Percentiles rank a stretch among this genome's conserved stretches.
phyloP scores from a whole-genome alignment of 2,113 vertebrate genomes.

The Desmodus rotundus region DNA sequence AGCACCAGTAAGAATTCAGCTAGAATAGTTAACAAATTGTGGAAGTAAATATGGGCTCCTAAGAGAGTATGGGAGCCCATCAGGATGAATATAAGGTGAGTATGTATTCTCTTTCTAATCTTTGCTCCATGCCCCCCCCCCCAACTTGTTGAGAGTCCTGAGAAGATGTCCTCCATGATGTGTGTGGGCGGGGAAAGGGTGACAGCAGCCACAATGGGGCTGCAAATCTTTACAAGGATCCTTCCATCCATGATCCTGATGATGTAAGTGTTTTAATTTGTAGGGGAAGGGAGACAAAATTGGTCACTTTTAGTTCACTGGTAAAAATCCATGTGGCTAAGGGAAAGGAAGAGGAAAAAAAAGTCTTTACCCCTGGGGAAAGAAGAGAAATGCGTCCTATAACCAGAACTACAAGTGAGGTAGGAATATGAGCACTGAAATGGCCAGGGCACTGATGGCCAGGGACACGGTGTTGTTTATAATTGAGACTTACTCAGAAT shows the following conservation, averaged over 20 bases:
- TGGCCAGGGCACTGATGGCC: not conserved
- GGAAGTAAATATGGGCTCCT: not conserved
- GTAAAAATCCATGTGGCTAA: not conserved
- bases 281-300: not conserved
- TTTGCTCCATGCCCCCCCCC: not conserved
- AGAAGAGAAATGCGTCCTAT: not conserved
- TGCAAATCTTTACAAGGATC: not conserved
- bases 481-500: not conserved
- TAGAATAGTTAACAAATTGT: not conserved
- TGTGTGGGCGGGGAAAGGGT: accelerated
- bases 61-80: not conserved
- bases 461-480: not conserved
- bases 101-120: not conserved
- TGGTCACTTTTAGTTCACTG: not conserved
- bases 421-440: not conserved
- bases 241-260: not conserved
- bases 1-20: not conserved
- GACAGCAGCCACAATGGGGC: not conserved
- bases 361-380: not conserved
- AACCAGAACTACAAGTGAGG: not conserved
- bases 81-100: not conserved
- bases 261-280: not conserved
- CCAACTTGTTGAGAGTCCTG: not conserved
- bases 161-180: not conserved
- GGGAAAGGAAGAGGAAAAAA: not conserved